phyloP scores from a whole-genome alignment of 2,888 invertebrate species.

The Gastrophysa polygoni region DNA sequence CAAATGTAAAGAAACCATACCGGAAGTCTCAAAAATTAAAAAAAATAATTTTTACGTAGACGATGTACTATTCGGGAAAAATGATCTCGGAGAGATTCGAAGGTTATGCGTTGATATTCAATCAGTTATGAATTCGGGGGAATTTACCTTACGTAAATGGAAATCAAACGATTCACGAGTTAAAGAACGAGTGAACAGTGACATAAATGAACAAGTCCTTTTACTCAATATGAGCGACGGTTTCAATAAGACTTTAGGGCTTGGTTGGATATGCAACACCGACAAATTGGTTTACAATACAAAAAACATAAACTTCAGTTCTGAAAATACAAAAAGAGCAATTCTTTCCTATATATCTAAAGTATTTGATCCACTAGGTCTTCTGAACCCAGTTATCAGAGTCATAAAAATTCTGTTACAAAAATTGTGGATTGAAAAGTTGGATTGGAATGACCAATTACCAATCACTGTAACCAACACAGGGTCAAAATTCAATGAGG shows the following conservation, averaged over 20 bases:
- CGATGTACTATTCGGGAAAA: constrained; percentile 31
- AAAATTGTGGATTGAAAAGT: background rate
- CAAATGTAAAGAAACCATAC: background rate
- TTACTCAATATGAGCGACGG: background rate
- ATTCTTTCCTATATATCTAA: background rate
- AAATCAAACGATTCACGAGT: constrained; percentile 18
- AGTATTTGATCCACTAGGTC: background rate
- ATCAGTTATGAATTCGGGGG: constrained; percentile 15
- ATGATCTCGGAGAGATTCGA: constrained; percentile 3
- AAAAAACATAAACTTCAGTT: background rate
- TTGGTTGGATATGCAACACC: background rate
- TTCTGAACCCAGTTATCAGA: background rate
- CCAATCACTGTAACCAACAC: background rate
- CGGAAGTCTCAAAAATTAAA: constrained; percentile 7
- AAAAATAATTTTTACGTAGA: constrained; percentile 36
- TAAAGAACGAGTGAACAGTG: constrained; percentile 1
- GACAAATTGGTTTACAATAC: background rate
- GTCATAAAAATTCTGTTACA: background rate
- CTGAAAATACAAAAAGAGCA: background rate
- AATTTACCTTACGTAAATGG: constrained; percentile 34
- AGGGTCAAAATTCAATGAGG: background rate
- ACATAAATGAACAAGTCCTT: constrained; percentile 4
- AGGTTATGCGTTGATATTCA: constrained; percentile 1
- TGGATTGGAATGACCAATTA: background rate
- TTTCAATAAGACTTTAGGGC: background rate